Conservation (phyloP, 2,888 invertebrate species). For the Leptura quadrifasciata region DNA sequence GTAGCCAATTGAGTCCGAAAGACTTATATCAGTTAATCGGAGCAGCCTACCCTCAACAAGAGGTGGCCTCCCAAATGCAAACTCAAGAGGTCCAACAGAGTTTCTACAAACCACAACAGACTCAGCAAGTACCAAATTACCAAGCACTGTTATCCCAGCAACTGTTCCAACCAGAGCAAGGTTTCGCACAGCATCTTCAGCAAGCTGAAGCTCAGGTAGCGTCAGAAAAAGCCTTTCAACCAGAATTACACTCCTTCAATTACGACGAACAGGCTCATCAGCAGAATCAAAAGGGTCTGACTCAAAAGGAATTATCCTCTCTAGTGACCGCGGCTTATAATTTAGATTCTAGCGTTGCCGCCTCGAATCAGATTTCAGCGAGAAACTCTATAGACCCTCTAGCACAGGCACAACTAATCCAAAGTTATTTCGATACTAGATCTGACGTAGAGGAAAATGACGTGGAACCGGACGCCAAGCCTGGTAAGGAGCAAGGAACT, state of each 20-base stretch:
- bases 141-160: conserved; percentile 58
- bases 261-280: conserved; percentile 72
- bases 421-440: conserved; percentile 64
- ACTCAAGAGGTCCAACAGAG: conserved; percentile 67
- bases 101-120: conserved; percentile 50
- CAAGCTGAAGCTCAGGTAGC: conserved; percentile 60
- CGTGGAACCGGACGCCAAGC: conserved; percentile 63
- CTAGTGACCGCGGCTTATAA: conserved; percentile 63
- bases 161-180: conserved; percentile 72
- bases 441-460: conserved; percentile 56
- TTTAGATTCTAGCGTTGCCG: conserved; percentile 44
- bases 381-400: conserved; percentile 54
- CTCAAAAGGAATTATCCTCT: conserved; percentile 54
- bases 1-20: conserved; percentile 52
- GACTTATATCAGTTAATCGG: conserved; percentile 54
- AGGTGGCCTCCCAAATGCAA: not conserved
- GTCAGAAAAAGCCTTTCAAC: conserved; percentile 71
- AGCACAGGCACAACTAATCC: conserved; percentile 65
- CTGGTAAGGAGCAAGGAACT: conserved; percentile 47
- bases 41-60: conserved; percentile 61
- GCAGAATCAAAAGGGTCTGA: conserved; percentile 53
- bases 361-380: conserved; percentile 32
- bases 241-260: conserved; percentile 73
- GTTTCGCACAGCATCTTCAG: conserved; percentile 67
- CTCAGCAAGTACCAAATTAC: conserved; percentile 59